Percentiles rank a stretch among this genome's conserved stretches.
These are phyloP conservation scores for Copsychus sechellarum DNA, from an alignment of 2,113 vertebrate genomes.

Conservation along the genomic window DNA sequence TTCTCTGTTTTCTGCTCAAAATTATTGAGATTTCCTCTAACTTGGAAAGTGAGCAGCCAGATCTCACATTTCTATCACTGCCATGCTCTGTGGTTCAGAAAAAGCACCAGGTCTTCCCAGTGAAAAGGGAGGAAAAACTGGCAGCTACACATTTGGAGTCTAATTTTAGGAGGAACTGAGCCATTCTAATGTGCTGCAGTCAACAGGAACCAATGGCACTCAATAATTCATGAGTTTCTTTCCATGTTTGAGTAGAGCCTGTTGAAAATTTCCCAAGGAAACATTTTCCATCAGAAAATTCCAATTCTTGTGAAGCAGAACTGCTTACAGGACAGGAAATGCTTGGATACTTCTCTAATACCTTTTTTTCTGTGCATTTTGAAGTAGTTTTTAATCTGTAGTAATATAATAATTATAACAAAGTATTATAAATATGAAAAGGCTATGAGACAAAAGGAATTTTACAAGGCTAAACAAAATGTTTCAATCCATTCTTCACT, in stretches of 20 bases:
- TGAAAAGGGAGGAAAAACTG: not conserved
- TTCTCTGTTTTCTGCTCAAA: not conserved
- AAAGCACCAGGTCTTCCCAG: not conserved
- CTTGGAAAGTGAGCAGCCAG: not conserved
- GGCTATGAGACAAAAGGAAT: not conserved
- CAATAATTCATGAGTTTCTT: conserved; percentile 34
- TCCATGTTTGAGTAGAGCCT: conserved; percentile 1
- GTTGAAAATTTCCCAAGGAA: conserved; percentile 13
- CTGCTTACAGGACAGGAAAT: not conserved
- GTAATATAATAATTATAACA: not conserved
- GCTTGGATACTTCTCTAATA: not conserved
- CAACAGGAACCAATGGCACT: conserved; percentile 26
- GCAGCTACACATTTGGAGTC: not conserved
- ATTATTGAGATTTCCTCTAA: not conserved
- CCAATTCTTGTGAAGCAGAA: not conserved
- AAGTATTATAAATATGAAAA: not conserved
- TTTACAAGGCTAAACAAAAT: not conserved
- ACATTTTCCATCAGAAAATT: not conserved
- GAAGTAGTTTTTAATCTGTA: not conserved
- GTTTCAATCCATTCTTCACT: not conserved
- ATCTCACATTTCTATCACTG: not conserved
- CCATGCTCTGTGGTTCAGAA: not conserved
- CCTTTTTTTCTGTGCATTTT: not conserved
- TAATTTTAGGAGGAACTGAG: conserved; percentile 51
- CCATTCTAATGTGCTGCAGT: conserved; percentile 16